Evolutionary conservation across 2,113 vertebrate genomes (phyloP).

Genomic region (Syrrhaptes paradoxus): DNA sequence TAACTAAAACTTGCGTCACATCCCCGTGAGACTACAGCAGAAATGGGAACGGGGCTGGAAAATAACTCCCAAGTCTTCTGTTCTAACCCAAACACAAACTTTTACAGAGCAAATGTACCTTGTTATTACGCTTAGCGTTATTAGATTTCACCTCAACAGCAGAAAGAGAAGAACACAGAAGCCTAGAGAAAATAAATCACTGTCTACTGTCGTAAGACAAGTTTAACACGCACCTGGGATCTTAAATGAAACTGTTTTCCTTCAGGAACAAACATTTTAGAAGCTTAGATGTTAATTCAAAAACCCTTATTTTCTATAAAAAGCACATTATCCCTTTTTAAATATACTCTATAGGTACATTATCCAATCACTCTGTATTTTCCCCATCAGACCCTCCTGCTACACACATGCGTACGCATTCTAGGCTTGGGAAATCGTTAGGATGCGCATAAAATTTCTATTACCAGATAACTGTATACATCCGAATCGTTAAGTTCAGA

Average conservation of each 20-base stretch:
- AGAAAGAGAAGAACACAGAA: background rate
- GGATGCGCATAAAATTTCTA: background rate
- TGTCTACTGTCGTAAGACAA: background rate
- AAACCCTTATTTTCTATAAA: background rate
- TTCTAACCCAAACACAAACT: background rate
- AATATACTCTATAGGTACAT: background rate
- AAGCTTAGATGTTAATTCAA: slow-evolving; percentile 4
- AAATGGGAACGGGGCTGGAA: background rate
- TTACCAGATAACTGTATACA: background rate
- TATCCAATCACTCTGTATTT: background rate
- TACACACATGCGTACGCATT: background rate
- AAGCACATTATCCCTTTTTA: background rate
- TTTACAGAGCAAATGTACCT: background rate
- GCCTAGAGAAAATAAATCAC: background rate
- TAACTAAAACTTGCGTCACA: background rate
- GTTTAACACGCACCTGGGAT: slow-evolving; percentile 28
- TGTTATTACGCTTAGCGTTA: background rate
- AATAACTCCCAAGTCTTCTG: background rate
- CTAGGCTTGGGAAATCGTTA: background rate
- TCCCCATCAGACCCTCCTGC: background rate
- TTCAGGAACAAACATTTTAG: background rate
- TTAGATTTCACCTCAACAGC: slow-evolving; percentile 15
- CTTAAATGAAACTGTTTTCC: slow-evolving; percentile 27
- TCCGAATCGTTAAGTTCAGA: background rate
- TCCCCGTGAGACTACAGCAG: background rate